Evolutionary conservation across 1,140 invertebrate species (phyloP), one percentile per base, ranked within the genome.

Genomic region (Zeugodacus cucurbitae): DNA sequence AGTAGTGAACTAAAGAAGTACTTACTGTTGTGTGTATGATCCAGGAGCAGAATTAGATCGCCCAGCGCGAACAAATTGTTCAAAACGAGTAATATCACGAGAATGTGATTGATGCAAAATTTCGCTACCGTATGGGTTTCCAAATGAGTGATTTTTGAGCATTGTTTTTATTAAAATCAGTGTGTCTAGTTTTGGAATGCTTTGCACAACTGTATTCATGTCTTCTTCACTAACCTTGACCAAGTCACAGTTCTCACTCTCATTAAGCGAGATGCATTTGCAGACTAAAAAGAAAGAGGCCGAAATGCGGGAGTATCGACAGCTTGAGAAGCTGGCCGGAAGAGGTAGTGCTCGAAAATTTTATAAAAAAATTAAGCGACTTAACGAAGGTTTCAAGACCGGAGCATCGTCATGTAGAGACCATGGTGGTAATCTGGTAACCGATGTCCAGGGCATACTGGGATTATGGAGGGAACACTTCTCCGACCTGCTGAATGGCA

Each of bases 191-290:
- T 98, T 98, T 7, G 98, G 98, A 90, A 99, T 97, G 89, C 97
- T 97, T 57, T 97, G 97, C 57, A 99, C 96, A 74, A 98, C 98
- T 87, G 96, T 95, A 87, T 96, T 96, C 82, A 99, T 96, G 90
- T 99, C 98, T 91, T 99, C 98, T 32, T 99, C 98, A 3, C 98
- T 99, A 0, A 99, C 96, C 90, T 98, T 97, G 58, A 99, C 96
- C 89, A 97, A 94, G 87, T 96, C 95, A 93, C 98, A 99, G 94
- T 99, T 99, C 92, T 98, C 97, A 91, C 96, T 96, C 93, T 98
- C 97, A 11, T 95, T 95, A n/a, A n/a, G n/a, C n/a, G n/a, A n/a
- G n/a, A n/a, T n/a, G n/a, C n/a, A n/a, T n/a, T n/a, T n/a, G n/a
- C n/a, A n/a, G n/a, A n/a, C n/a, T n/a, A n/a, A n/a, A n/a, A n/a